These are phyloP conservation scores for Todiramphus saurophagus DNA, from an alignment of 2,113 vertebrate genomes.

Conservation along the genomic window DNA sequence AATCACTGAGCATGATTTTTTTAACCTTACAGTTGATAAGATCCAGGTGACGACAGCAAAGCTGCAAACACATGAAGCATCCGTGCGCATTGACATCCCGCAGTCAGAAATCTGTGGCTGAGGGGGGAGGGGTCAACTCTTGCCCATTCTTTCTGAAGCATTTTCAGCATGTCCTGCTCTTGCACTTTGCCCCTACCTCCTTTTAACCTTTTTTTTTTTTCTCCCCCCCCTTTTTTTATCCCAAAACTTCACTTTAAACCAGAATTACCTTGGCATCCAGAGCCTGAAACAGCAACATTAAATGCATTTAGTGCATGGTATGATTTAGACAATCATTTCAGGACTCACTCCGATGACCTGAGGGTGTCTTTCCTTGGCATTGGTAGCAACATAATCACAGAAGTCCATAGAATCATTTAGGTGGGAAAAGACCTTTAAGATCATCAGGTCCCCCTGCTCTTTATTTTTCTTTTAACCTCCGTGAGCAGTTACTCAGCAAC, in stretches of 20 bases:
- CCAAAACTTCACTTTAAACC: neutral
- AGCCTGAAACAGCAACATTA: no score
- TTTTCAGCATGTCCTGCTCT: neutral
- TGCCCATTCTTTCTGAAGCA: accelerated
- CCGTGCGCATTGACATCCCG: accelerated
- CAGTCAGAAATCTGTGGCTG: no score
- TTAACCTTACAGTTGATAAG: neutral
- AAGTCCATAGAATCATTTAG: neutral
- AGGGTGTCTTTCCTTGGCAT: neutral
- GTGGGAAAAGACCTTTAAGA: neutral
- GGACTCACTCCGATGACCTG: neutral
- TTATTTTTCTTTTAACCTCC: neutral
- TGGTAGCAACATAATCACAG: neutral
- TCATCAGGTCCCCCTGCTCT: neutral
- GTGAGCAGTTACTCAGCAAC: neutral
- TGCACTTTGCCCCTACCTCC: accelerated
- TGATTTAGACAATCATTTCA: neutral
- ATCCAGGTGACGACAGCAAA: no score
- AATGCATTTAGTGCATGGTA: neutral
- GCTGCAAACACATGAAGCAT: neutral
- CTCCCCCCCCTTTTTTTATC: no score
- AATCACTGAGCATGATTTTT: neutral
- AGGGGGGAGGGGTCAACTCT: no score
- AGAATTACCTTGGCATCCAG: neutral
- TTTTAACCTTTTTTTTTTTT: neutral